Percentiles rank a stretch among this genome's conserved stretches.
phyloP scores from a whole-genome alignment of 2,113 vertebrate species.

The Oncorhynchus tshawytscha region DNA sequence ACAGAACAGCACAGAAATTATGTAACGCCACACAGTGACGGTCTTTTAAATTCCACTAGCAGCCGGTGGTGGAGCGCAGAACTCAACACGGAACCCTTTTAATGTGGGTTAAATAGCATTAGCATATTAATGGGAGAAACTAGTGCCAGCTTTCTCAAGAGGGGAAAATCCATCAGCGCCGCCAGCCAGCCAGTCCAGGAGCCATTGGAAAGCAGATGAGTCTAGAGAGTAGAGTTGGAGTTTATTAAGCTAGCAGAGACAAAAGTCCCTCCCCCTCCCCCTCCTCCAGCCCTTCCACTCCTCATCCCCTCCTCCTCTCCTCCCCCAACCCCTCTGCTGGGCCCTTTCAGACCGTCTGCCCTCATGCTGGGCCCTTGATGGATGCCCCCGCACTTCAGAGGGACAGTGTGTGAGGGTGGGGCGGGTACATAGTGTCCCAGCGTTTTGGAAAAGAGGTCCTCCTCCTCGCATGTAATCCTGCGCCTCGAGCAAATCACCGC shows the following conservation, averaged over 20 bases:
- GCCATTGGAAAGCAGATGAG: constrained; percentile 38
- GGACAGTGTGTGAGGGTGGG: constrained; percentile 74
- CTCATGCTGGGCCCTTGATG: constrained; percentile 61
- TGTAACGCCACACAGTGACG: no score
- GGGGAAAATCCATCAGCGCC: no score
- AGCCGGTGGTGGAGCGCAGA: no score
- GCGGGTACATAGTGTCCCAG: constrained; percentile 81
- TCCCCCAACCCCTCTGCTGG: background rate
- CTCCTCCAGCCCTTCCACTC: no score
- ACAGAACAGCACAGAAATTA: no score
- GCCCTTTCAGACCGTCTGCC: constrained; percentile 61
- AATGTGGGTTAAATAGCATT: constrained; percentile 17
- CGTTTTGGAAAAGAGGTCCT: constrained; percentile 77
- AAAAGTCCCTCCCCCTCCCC: constrained; percentile 5
- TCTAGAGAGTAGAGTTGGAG: background rate
- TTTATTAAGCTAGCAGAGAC: constrained; percentile 22
- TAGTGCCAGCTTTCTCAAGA: no score
- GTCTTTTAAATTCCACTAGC: no score
- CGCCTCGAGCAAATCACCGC: constrained; percentile 72
- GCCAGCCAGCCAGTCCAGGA: no score
- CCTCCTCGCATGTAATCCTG: constrained; percentile 80
- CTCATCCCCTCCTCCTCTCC: constrained; percentile 3
- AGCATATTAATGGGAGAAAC: constrained; percentile 34
- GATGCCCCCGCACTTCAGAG: no score
- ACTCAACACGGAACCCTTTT: no score